Evolutionary conservation across 2,113 vertebrate species (phyloP), one percentile per base, ranked within the genome.

Genomic region (Colistium nudipinnis): DNA sequence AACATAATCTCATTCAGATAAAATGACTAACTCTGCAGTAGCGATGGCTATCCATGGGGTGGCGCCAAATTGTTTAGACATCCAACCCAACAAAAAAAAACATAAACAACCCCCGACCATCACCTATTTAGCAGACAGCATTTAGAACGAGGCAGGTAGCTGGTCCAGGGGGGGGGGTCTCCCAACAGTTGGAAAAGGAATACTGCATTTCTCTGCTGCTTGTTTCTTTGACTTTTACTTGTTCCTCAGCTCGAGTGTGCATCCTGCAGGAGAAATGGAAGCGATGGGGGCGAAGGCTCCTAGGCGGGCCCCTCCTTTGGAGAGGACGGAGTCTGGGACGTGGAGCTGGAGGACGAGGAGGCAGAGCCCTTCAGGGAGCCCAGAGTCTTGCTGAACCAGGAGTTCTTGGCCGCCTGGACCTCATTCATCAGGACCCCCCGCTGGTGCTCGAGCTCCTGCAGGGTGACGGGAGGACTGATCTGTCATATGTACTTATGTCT

Each of bases 341-440:
- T 87, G 0, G 87, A 81, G 76, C 68, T 62, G 81, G 96, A 85
- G 63, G 96, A 97, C 0, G 95, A 91, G 0, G 96, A 92, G 0
- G 95, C 76, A 27, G 96, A 97, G 3, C 94, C 98, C 94, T 99
- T 99, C 80, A 99, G 95, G 63, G 97, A 98, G 91, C 96, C 96
- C 92, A 99, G 94, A 20, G 97, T 99, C 94, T 99, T 98, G 91
- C 96, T 99, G 94, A 99, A 97, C 97, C 97, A 99, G 70, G 97
- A 98, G 94, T 99, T 99, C 93, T 97, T 98, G 91, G 97, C 96
- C 66, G 97, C 96, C 90, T 99, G 97, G 87, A 99, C 95, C 93
- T 99, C 98, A 25, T 94, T 99, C 95, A 98, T 96, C 80, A 99
- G 93, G 41, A 97, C 94, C 85, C 98, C 97, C 74, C 95, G 92